Evolutionary conservation across 2,888 invertebrate genomes (phyloP), one percentile per base, ranked within the genome.

Genomic region (Germaria angustata): DNA sequence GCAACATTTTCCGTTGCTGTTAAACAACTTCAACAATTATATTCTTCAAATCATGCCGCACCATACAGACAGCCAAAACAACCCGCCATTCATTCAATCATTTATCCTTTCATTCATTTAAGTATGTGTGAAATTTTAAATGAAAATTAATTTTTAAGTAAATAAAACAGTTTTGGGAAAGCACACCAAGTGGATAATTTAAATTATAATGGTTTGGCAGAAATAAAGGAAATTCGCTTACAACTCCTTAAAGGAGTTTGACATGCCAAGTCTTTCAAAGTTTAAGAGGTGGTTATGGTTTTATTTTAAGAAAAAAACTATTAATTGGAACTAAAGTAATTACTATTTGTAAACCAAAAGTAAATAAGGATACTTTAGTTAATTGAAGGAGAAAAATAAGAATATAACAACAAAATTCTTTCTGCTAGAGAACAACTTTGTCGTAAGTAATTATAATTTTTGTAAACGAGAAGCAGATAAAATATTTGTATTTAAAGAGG

Each of bases 71-170:
- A 53, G 7, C 11, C 24, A 49, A 6, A 32, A 3, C 28, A 28
- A 6, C 28, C 28, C 3, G 13, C 17, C 36, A 66, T n/a, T 13
- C 34, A 11, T 28, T 28, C 24, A 59, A 7, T 32, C 34, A 34
- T 65, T 65, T 51, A 51, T 66, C 51, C 36, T 51, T 66, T 51
- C 11, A 13, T 65, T n/a, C 7, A 39, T 22, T 49, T 41, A 57
- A 15, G 57, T 68, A 63, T 78, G 72, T 81, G 72, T 73, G 63
- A 69, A 78, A 69, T 73, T 46, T n/a, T 77, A 77, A 77, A 77
- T 63, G 46, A 39, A 81, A 72, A 68, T 61, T 72, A 81, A 55
- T 77, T 77, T 49, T 24, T 61, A 73, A 72, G 66, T 72, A 81
- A 81, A 78, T 73, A 71, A 73, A 73, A 41, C 34, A 68, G n/a